These are phyloP conservation scores for Aspidoscelis tigris DNA, from an alignment of 2,113 vertebrate species.

Conservation along the genomic window DNA sequence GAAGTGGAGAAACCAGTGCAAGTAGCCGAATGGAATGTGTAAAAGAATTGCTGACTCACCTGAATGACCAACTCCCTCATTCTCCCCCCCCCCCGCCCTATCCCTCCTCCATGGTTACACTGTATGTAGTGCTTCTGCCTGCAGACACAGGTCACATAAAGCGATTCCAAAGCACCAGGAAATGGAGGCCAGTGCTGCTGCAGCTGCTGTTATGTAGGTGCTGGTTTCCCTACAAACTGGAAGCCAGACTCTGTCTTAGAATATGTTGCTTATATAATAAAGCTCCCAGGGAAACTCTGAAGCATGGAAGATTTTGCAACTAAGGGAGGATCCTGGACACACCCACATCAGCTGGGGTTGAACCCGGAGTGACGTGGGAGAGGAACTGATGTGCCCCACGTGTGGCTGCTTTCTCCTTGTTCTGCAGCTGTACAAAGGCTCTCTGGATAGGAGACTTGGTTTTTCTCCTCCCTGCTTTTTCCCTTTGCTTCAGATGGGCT, in stretches of 20 bases:
- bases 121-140: not conserved
- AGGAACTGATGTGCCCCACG: not conserved
- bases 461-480: not conserved
- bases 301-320: not conserved
- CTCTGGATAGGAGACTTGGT: not conserved
- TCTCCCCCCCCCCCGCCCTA: too few relatives aligned
- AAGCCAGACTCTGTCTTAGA: not conserved
- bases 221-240: not conserved
- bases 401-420: not conserved
- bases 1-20: too few relatives aligned
- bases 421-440: not conserved
- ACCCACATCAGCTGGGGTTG: not conserved
- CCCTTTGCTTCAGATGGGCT: not conserved
- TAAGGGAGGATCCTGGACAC: not conserved
- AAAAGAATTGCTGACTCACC: too few relatives aligned
- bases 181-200: not conserved
- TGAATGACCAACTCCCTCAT: not conserved
- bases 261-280: not conserved
- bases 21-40: not conserved
- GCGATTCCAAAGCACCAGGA: not conserved
- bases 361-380: not conserved
- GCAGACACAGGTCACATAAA: not conserved
- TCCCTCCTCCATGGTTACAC: not conserved
- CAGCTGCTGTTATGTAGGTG: not conserved
- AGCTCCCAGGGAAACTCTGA: not conserved